Evolutionary conservation across 1,140 invertebrate genomes (phyloP).

Genomic region (Hirudo medicinalis): DNA sequence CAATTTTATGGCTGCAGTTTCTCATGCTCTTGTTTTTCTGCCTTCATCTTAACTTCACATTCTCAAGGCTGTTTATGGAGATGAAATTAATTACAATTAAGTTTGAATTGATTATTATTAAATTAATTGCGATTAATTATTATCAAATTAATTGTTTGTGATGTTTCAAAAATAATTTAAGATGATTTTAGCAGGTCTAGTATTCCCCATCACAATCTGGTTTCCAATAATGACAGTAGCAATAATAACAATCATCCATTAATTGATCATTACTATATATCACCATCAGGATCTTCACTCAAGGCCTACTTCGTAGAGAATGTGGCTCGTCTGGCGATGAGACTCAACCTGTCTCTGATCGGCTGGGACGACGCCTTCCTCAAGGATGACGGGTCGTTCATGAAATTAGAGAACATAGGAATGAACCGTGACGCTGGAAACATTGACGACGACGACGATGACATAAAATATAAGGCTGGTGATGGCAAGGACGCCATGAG

Average conservation of each 20-base stretch:
- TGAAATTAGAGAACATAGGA: background rate
- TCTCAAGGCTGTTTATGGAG: too few species aligned
- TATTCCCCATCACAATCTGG: too few species aligned
- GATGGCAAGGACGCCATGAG: background rate
- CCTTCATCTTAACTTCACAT: too few species aligned
- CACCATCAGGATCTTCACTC: background rate
- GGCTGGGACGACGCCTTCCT: slow-evolving; percentile 17
- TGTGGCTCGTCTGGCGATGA: background rate
- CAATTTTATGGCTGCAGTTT: too few species aligned
- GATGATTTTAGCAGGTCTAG: too few species aligned
- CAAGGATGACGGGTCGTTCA: background rate
- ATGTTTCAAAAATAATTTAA: too few species aligned
- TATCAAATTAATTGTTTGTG: too few species aligned
- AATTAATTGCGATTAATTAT: too few species aligned
- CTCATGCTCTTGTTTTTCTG: too few species aligned
- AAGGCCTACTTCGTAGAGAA: slow-evolving; percentile 14
- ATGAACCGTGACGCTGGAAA: background rate
- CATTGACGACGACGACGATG: background rate
- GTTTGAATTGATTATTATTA: too few species aligned
- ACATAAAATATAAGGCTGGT: background rate
- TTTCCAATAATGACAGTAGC: background rate
- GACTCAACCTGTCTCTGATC: background rate
- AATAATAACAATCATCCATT: background rate
- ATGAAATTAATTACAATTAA: too few species aligned
- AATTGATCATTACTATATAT: background rate